Base-by-base conservation (phyloP, 1,140 invertebrate genomes). In the Phortica variegata region DNA sequence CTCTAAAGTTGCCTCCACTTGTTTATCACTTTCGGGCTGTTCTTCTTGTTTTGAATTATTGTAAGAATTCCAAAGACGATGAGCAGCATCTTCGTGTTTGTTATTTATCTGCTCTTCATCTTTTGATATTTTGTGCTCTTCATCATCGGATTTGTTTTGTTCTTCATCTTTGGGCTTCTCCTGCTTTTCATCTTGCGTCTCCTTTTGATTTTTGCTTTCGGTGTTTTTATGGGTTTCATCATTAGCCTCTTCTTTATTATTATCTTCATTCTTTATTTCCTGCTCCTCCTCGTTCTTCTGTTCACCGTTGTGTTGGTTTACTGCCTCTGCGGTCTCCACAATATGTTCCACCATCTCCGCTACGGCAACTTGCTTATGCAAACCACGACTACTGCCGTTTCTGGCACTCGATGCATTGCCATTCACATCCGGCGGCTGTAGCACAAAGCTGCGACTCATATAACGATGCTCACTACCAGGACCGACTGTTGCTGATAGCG, bases 381-480 rank as follows among this genome's bases (percentile, higher is more conserved):
- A 36, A 43, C n/a, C n/a, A n/a, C n/a, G n/a, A n/a, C 51, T 60
- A 19, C 47, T 54, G 26, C 49, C 65, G 38, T 61, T 68, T 29
- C 49, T 47, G n/a, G n/a, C 40, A 29, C 16, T 6, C 31, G 61
- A 58, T 3, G 33, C 20, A 15, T 60, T 70, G 13, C 48, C 55
- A 55, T 68, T 55, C 2, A 19, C 9, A 46, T 65, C 60, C 33
- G 40, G 40, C 0, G 60, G 48, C 20, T 65, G 65, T 18, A 65
- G 31, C 13, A 56, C 68, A 21, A 62, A 58, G 33, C 56, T 70
- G 15, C 57, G 62, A 40, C 55, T 70, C 43, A 60, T 53, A 15
- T 59, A 52, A 3, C 54, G 58, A 34, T 72, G 61, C 9, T 72
- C 65, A 2, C 43, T 39, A 0, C 55, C 49, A 5, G 59, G 49